phyloP scores from a whole-genome alignment of 2,113 vertebrate genomes.

The Toxostoma redivivum region DNA sequence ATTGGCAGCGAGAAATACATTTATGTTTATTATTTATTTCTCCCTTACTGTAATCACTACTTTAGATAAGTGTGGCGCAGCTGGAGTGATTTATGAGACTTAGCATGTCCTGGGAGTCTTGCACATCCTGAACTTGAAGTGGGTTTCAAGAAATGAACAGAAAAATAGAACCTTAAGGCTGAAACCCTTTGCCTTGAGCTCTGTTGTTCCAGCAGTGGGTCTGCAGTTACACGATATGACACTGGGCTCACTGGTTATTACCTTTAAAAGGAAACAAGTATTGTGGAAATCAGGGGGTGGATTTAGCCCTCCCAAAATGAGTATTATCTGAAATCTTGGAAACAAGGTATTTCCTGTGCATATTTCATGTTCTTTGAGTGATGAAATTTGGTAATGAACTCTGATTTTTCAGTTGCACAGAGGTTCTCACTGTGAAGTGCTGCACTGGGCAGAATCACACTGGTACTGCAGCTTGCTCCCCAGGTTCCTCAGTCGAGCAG shows the following conservation, averaged over 20 bases:
- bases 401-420: neutral
- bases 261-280: neutral
- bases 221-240: neutral
- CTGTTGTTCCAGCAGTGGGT: neutral
- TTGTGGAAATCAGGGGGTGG: neutral
- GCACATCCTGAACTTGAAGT: neutral
- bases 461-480: neutral
- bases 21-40: neutral
- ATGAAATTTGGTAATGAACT: neutral
- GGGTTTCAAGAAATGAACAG: neutral
- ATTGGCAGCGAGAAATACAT: neutral
- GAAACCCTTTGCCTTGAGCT: neutral
- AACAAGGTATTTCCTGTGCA: neutral
- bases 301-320: neutral
- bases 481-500: conserved; percentile 13
- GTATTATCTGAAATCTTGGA: neutral
- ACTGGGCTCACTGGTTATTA: neutral
- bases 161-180: neutral
- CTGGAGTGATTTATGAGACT: neutral
- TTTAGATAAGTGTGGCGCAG: neutral
- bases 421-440: neutral
- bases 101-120: neutral
- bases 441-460: neutral
- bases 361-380: neutral
- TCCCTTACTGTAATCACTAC: neutral